A percentile compares a stretch with the other conserved stretches of the same genome.
Evolutionary conservation across 2,888 invertebrate genomes (phyloP).

Genomic region (Xylota segnis): DNA sequence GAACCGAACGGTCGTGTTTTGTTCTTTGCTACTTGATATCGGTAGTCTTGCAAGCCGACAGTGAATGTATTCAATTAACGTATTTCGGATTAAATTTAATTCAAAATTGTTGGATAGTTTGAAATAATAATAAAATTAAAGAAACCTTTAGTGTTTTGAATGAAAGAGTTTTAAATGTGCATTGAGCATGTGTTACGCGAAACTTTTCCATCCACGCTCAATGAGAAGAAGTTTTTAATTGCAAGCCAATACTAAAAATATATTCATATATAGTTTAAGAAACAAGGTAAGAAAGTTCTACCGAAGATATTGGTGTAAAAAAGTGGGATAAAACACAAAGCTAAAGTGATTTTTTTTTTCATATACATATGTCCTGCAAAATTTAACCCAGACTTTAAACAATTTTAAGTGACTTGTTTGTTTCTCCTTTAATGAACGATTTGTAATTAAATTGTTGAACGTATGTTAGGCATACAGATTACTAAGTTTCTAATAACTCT

Average conservation of each 20-base stretch:
- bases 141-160: not conserved
- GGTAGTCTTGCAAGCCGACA: not conserved
- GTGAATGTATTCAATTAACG: not conserved
- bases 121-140: not conserved
- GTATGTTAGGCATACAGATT: no score
- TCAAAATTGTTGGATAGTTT: not conserved
- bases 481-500: no score
- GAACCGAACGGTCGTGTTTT: conserved; percentile 83
- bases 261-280: not conserved
- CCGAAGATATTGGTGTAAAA: conserved; percentile 1
- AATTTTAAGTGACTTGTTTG: no score
- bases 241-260: not conserved
- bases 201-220: not conserved
- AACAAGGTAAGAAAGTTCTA: conserved; percentile 39
- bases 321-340: not conserved
- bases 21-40: conserved; percentile 3
- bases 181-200: not conserved
- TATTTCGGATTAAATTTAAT: not conserved
- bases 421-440: no score
- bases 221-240: not conserved
- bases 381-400: no score
- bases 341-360: no score
- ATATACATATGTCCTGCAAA: no score
- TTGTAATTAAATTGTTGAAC: no score
- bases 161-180: not conserved